Evolutionary conservation across 2,113 vertebrate genomes (phyloP).

Genomic region (Brienomyrus brachyistius): DNA sequence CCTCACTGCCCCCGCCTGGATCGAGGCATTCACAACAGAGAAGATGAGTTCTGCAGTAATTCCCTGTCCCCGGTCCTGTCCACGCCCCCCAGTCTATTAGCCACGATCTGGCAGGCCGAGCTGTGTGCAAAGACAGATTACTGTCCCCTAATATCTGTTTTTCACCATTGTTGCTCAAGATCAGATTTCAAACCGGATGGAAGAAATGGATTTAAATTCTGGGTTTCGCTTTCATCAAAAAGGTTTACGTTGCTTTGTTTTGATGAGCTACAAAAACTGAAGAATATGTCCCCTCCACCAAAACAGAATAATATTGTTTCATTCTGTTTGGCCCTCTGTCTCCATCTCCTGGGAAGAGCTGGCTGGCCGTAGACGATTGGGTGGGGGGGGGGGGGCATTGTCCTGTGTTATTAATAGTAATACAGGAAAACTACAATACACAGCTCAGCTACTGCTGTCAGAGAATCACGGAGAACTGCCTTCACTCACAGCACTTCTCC

Average conservation of each 20-base stretch:
- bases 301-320: conserved; percentile 15
- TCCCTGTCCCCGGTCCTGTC: neutral
- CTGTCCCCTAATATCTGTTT: conserved; percentile 28
- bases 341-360: neutral
- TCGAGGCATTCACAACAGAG: neutral
- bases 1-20: neutral
- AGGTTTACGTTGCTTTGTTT: neutral
- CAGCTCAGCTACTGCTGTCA: neutral
- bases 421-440: neutral
- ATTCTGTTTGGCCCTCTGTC: conserved; percentile 19
- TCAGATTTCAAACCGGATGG: conserved; percentile 43
- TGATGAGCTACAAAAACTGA: conserved; percentile 19
- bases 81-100: neutral
- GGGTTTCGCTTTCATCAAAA: neutral
- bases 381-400: neutral
- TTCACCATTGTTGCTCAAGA: conserved; percentile 35
- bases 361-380: neutral
- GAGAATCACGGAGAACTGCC: neutral
- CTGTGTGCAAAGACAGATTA: conserved; percentile 37
- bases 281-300: conserved; percentile 22
- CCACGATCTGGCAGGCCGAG: neutral
- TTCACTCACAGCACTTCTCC: neutral
- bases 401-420: neutral
- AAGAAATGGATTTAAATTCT: conserved; percentile 4
- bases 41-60: neutral